phyloP scores from a whole-genome alignment of 2,888 invertebrate species.

The Podotricha telesiphe region DNA sequence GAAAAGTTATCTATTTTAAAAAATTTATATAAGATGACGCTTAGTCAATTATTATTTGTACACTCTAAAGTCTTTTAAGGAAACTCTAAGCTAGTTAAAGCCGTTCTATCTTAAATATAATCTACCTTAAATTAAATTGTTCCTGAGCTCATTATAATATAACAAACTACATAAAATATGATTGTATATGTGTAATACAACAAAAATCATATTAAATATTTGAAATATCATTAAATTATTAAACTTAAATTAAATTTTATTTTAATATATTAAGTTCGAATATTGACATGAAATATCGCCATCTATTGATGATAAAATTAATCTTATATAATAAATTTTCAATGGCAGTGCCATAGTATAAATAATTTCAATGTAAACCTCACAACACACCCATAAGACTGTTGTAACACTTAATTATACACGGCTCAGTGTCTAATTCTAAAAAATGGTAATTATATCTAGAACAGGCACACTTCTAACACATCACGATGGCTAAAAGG shows the following conservation, averaged over 20 bases:
- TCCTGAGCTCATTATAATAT: constrained; percentile 39
- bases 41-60: constrained; percentile 62
- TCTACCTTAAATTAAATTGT: constrained; percentile 51
- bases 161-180: constrained; percentile 17
- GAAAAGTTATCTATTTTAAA: constrained; percentile 42
- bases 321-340: constrained; percentile 16
- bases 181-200: constrained; percentile 1
- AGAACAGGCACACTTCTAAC: constrained; percentile 73
- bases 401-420: constrained; percentile 36
- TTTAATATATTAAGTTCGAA: not conserved
- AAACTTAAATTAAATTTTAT: not conserved
- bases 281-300: constrained; percentile 32
- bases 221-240: not conserved
- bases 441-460: constrained; percentile 51
- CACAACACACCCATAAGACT: constrained; percentile 48
- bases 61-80: constrained; percentile 77
- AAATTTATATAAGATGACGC: constrained; percentile 46
- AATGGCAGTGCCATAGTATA: constrained; percentile 41
- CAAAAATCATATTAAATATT: not conserved
- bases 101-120: constrained; percentile 71
- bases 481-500: constrained; percentile 67
- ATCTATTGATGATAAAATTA: constrained; percentile 36
- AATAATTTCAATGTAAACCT: constrained; percentile 30
- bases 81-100: constrained; percentile 81
- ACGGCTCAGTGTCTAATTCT: constrained; percentile 46